These are phyloP conservation scores for Dicaeum eximium DNA, from an alignment of 2,113 vertebrate genomes.

Conservation along the genomic window DNA sequence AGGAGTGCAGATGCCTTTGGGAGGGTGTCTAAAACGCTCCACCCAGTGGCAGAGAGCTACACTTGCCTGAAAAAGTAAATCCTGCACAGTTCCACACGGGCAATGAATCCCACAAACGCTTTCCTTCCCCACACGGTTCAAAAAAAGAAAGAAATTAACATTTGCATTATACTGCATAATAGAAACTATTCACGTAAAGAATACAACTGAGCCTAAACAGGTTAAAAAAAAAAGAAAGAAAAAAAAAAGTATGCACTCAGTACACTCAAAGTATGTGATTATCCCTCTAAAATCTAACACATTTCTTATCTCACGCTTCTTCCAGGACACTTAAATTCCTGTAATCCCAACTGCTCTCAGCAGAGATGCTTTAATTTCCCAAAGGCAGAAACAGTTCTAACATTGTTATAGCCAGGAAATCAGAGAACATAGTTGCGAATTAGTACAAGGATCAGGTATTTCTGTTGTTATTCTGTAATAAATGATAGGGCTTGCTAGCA, in stretches of 20 bases:
- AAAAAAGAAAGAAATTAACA: background rate
- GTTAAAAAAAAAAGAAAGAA: background rate
- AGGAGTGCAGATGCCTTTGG: accelerated
- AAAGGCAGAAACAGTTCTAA: background rate
- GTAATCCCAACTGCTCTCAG: background rate
- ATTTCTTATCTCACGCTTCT: background rate
- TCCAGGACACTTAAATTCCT: background rate
- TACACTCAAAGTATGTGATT: background rate
- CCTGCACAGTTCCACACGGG: accelerated
- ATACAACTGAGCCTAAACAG: background rate
- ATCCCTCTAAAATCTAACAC: background rate
- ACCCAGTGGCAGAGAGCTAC: background rate
- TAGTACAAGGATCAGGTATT: background rate
- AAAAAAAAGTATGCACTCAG: background rate
- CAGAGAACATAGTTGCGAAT: background rate
- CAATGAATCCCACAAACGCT: background rate
- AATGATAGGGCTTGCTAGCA: background rate
- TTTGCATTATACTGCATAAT: background rate
- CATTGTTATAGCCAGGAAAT: background rate
- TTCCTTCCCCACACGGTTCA: background rate
- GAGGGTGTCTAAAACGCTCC: background rate
- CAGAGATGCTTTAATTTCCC: background rate
- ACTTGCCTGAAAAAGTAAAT: background rate
- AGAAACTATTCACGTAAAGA: background rate
- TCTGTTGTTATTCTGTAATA: background rate